phyloP scores from a whole-genome alignment of 2,797 vertebrate species.

The Atherinosoma microstoma region DNA sequence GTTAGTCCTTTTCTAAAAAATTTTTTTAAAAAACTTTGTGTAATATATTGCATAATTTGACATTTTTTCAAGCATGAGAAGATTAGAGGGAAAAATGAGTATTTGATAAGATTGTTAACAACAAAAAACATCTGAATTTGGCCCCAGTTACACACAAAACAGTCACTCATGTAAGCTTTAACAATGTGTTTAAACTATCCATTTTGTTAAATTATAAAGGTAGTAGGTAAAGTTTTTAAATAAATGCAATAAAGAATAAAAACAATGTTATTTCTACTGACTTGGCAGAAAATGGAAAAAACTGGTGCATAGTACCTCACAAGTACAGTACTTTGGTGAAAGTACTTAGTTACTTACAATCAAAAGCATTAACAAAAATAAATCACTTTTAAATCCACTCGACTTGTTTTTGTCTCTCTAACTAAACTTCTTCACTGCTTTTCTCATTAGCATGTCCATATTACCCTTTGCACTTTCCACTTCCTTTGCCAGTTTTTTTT shows the following conservation, averaged over 20 bases:
- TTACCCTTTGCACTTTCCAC: constrained; percentile 50
- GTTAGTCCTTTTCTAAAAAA: not conserved
- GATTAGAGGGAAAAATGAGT: not conserved
- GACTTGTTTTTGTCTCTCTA: not conserved
- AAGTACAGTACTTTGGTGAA: too few species aligned
- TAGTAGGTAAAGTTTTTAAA: not conserved
- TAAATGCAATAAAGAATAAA: too few species aligned
- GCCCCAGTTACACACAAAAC: not conserved
- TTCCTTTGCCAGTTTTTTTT: constrained; percentile 42
- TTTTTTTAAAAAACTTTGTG: not conserved
- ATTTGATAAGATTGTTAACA: not conserved
- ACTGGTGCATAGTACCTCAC: too few species aligned
- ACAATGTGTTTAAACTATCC: too few species aligned
- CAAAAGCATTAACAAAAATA: not conserved
- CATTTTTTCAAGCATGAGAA: not conserved
- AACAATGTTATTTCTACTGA: too few species aligned
- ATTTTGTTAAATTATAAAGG: not conserved
- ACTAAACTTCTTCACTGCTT: constrained; percentile 51
- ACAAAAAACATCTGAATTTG: not conserved
- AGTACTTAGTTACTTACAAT: not conserved
- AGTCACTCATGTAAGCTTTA: too few species aligned
- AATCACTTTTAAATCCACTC: not conserved
- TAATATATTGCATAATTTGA: not conserved
- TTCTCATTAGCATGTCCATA: constrained; percentile 52
- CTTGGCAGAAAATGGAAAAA: too few species aligned